phyloP scores from a whole-genome alignment of 2,888 invertebrate species.

The Crioceris asparagi region DNA sequence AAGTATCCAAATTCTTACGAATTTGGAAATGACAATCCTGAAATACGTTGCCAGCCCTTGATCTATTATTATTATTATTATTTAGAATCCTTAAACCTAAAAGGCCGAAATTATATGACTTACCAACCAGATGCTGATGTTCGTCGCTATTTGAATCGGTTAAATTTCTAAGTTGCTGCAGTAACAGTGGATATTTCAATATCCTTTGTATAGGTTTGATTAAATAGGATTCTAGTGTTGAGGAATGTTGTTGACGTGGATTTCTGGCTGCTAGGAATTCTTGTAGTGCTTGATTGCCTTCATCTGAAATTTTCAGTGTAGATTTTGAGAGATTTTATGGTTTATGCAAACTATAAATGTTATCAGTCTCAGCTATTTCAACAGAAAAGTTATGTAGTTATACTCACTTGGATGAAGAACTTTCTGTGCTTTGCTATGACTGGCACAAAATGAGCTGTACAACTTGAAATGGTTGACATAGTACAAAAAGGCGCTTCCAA shows the following conservation, averaged over 20 bases:
- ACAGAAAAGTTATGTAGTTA: too few species aligned
- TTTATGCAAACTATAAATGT: too few species aligned
- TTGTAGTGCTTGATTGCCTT: conserved; percentile 92
- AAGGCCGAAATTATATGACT: too few species aligned
- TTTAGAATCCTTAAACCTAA: too few species aligned
- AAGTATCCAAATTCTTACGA: too few species aligned
- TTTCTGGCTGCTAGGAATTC: conserved; percentile 91
- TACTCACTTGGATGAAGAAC: conserved; percentile 93
- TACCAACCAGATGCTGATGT: conserved; percentile 86
- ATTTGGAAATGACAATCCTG: too few species aligned
- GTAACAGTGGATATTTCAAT: conserved; percentile 89
- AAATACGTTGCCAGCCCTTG: too few species aligned
- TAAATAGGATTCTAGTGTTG: conserved; percentile 93
- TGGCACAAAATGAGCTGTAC: conserved; percentile 97
- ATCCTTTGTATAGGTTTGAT: conserved; percentile 98
- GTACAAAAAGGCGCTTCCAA: conserved; percentile 93
- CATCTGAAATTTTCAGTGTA: conserved; percentile 69
- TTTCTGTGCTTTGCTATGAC: conserved; percentile 97
- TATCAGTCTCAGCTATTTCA: too few species aligned
- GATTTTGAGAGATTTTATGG: too few species aligned
- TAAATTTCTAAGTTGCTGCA: conserved; percentile 89
- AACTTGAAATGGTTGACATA: conserved; percentile 98
- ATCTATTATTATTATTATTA: too few species aligned
- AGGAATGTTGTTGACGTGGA: conserved; percentile 93
- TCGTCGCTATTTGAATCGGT: conserved; percentile 89